phyloP scores from a whole-genome alignment of 2,797 vertebrate species.

The Mus minutoides region DNA sequence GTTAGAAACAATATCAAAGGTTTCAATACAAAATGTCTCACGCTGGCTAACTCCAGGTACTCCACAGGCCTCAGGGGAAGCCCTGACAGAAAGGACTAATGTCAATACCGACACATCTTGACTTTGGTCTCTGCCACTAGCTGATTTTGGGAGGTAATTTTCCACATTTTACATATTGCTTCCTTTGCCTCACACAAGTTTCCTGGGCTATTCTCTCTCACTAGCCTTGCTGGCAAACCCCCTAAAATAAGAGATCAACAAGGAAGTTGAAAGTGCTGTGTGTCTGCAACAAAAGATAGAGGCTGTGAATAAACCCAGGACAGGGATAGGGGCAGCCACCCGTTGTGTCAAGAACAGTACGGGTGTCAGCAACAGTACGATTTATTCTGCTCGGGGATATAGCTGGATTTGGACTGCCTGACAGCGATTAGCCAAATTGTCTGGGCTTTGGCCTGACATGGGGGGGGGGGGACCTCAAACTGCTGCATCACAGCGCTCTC shows the following conservation, averaged over 20 bases:
- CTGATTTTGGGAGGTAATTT: accelerated
- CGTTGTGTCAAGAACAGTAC: not conserved
- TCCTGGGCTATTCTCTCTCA: not conserved
- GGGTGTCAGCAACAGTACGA: accelerated
- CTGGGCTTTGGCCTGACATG: accelerated
- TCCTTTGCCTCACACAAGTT: not conserved
- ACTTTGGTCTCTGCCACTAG: not conserved
- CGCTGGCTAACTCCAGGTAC: not conserved
- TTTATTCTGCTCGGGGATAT: not conserved
- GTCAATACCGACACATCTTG: accelerated
- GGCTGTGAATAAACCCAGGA: accelerated
- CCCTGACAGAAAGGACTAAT: accelerated
- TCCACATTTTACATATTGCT: accelerated
- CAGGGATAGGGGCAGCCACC: accelerated
- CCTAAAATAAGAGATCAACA: not conserved
- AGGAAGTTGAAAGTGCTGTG: not conserved
- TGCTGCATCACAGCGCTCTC: accelerated
- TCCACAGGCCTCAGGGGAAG: not conserved
- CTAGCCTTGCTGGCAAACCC: not conserved
- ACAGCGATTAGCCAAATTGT: conserved; percentile 13
- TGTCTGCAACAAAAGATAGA: not conserved
- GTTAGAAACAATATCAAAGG: not conserved
- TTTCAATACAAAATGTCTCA: not conserved
- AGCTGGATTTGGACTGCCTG: not conserved
- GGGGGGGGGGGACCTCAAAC: accelerated